Percentiles rank a stretch among this genome's conserved stretches.
Evolutionary conservation across 1,140 invertebrate species (phyloP).

Genomic region (Nephotettix cincticeps): DNA sequence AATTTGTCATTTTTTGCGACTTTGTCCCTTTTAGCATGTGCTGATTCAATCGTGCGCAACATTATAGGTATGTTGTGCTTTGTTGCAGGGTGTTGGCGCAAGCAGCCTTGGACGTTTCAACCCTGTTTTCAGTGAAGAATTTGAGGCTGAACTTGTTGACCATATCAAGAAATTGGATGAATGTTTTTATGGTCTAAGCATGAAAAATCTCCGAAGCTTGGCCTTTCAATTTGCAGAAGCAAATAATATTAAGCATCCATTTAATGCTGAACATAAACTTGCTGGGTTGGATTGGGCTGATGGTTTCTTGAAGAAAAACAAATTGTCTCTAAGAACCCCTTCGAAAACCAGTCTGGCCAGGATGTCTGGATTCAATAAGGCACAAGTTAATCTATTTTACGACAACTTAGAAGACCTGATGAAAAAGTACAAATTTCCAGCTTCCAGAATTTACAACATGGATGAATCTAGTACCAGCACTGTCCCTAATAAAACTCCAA

Average conservation of each 20-base stretch:
- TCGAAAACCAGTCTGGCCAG: background rate
- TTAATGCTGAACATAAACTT: background rate
- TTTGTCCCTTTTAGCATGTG: no score
- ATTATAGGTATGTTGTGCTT: background rate
- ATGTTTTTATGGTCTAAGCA: background rate
- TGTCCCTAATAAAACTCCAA: background rate
- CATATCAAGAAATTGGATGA: background rate
- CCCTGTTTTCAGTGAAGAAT: background rate
- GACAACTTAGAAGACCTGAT: background rate
- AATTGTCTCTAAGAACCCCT: background rate
- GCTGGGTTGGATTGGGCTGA: background rate
- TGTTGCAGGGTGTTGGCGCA: background rate
- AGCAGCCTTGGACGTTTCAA: background rate
- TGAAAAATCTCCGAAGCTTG: background rate
- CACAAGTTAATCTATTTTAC: background rate
- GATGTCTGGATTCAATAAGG: constrained; percentile 7
- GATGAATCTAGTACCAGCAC: background rate
- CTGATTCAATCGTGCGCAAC: no score
- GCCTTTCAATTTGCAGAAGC: background rate
- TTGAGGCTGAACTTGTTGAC: background rate
- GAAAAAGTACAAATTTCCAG: background rate
- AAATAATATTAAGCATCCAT: background rate
- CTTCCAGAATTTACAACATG: background rate
- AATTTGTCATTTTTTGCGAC: no score
- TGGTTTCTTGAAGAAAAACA: background rate